phyloP scores from a whole-genome alignment of 2,113 vertebrate species.

The Menura novaehollandiae region DNA sequence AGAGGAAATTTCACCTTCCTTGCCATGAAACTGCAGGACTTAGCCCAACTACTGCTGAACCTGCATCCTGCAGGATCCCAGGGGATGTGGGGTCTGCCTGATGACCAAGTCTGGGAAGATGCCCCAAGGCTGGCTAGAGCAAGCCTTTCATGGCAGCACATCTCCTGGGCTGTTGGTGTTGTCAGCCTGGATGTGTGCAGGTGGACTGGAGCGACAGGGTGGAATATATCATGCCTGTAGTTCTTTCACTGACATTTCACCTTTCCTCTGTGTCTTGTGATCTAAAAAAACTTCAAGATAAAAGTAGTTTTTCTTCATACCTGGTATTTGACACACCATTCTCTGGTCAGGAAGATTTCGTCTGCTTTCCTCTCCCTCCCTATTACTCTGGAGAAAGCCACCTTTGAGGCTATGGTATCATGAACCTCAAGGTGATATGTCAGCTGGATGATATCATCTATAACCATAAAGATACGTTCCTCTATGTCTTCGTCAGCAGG shows the following conservation, averaged over 20 bases:
- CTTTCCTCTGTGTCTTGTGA: neutral
- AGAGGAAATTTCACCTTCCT: neutral
- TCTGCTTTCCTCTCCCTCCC: slow-evolving; percentile 56
- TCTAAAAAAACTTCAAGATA: neutral
- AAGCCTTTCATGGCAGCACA: neutral
- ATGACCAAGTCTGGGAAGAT: neutral
- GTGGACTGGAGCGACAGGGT: neutral
- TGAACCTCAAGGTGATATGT: slow-evolving; percentile 79
- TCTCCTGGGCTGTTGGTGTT: accelerated
- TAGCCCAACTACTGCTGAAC: neutral
- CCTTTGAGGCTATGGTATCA: slow-evolving; percentile 73
- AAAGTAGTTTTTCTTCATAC: slow-evolving; percentile 33
- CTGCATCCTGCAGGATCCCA: neutral
- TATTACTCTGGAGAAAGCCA: slow-evolving; percentile 73
- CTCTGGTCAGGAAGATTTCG: slow-evolving; percentile 56
- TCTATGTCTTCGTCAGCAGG: slow-evolving; percentile 81
- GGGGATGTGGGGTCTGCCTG: neutral
- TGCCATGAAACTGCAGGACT: neutral
- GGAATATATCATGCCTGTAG: neutral
- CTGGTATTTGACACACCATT: slow-evolving; percentile 79
- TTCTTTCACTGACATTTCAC: neutral
- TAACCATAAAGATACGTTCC: slow-evolving; percentile 74
- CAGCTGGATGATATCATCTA: slow-evolving; percentile 73
- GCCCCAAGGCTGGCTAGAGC: neutral
- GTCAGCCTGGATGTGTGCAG: neutral